A percentile compares a stretch with the other conserved stretches of the same genome.
phyloP scores from a whole-genome alignment of 2,888 invertebrate species.

The Tipula unca region DNA sequence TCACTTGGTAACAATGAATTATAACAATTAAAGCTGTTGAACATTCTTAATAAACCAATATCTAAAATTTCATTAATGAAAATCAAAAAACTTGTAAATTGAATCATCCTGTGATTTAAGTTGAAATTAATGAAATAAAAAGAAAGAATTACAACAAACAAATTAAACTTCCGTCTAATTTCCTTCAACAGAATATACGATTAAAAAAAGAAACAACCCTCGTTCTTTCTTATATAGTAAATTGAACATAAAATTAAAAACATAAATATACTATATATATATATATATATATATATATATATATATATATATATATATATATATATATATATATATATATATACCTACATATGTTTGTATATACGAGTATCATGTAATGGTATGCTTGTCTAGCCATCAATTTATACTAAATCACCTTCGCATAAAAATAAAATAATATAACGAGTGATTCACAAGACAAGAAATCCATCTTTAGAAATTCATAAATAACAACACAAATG shows the following conservation, averaged over 20 bases:
- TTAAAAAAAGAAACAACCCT: neutral
- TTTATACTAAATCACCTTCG: neutral
- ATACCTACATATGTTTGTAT: no score
- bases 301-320: no score
- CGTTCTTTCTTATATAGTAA: neutral
- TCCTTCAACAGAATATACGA: neutral
- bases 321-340: no score
- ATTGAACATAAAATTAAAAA: neutral
- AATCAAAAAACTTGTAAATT: neutral
- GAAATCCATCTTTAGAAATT: neutral
- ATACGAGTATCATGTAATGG: neutral
- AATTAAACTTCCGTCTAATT: neutral
- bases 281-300: no score
- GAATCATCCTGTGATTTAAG: neutral
- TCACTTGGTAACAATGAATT: no score
- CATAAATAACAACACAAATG: neutral
- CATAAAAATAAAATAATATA: neutral
- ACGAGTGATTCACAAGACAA: neutral
- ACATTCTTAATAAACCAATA: neutral
- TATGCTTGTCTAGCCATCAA: neutral
- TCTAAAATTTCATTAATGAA: neutral
- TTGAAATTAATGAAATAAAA: neutral
- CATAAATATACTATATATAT: no score
- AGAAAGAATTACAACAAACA: neutral
- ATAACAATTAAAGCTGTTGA: no score